phyloP scores from a whole-genome alignment of 64 coral and sea anemone species.

The Acropora tenuis region DNA sequence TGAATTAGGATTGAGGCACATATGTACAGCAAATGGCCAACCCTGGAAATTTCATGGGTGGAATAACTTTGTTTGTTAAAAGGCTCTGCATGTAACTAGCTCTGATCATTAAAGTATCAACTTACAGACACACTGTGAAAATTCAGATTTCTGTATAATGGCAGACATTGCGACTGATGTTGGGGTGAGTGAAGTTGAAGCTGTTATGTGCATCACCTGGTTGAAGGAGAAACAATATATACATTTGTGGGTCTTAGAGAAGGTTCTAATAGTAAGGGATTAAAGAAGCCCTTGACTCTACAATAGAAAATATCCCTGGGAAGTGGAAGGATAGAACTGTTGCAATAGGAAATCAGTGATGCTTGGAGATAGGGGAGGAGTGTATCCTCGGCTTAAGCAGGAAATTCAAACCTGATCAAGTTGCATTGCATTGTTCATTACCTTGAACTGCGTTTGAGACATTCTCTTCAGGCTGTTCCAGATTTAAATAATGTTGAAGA shows the following conservation, averaged over 20 bases:
- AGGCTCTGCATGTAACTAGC: neutral
- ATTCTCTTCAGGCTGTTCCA: conserved; percentile 13
- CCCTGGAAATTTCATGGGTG: neutral
- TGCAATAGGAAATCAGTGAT: conserved; percentile 58
- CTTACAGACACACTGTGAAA: conserved; percentile 35
- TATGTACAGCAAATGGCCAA: conserved; percentile 23
- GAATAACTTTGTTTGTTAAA: neutral
- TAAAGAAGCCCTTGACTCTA: conserved; percentile 49
- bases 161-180: conserved; percentile 61
- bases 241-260: conserved; percentile 62
- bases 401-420: conserved; percentile 48
- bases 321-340: conserved; percentile 55
- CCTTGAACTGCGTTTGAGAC: conserved; percentile 27
- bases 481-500: conserved; percentile 64
- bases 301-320: conserved; percentile 27
- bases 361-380: conserved; percentile 57
- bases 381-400: conserved; percentile 57
- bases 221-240: conserved; percentile 49
- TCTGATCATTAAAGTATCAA: conserved; percentile 38
- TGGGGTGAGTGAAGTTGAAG: conserved; percentile 52
- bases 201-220: conserved; percentile 65
- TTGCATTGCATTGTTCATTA: conserved; percentile 61
- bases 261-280: conserved; percentile 55
- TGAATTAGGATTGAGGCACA: conserved; percentile 32
- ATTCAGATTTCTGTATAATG: conserved; percentile 58